Evolutionary conservation across 2,888 invertebrate genomes (phyloP).

Genomic region (Anorthoa munda): DNA sequence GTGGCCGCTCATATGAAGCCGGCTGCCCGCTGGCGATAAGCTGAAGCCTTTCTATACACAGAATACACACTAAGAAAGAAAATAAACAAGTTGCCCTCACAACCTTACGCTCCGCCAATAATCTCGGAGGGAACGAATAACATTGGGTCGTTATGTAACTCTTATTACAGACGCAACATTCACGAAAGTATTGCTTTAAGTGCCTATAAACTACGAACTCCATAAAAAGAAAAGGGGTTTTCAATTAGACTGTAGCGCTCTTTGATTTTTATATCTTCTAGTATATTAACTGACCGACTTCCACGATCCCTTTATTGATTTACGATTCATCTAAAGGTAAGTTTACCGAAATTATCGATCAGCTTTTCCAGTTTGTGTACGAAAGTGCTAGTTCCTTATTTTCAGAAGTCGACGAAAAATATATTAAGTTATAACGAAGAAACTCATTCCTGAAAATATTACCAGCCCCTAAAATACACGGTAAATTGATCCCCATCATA

Average conservation of each 20-base stretch:
- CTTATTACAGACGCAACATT: slow-evolving; percentile 71
- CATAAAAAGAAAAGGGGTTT: slow-evolving; percentile 72
- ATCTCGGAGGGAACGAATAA: slow-evolving; percentile 77
- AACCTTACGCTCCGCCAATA: slow-evolving; percentile 84
- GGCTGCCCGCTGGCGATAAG: slow-evolving; percentile 89
- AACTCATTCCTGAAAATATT: slow-evolving; percentile 14
- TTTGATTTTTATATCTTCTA: slow-evolving; percentile 67
- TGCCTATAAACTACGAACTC: slow-evolving; percentile 72
- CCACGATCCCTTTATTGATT: slow-evolving; percentile 33
- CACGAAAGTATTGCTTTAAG: slow-evolving; percentile 75
- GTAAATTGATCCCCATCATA: slow-evolving; percentile 17
- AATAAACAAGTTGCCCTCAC: slow-evolving; percentile 86
- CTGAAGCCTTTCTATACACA: slow-evolving; percentile 82
- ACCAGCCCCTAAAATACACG: slow-evolving; percentile 4
- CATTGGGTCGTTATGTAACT: slow-evolving; percentile 71
- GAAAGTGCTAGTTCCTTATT: neutral
- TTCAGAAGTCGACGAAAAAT: neutral
- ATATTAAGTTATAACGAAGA: neutral
- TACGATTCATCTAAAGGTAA: slow-evolving; percentile 19
- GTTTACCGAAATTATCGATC: neutral
- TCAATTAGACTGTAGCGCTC: slow-evolving; percentile 73
- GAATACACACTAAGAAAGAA: slow-evolving; percentile 83
- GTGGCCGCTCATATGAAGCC: slow-evolving; percentile 81
- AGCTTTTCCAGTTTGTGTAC: neutral
- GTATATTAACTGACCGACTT: slow-evolving; percentile 58